Base-by-base conservation (phyloP, 2,888 invertebrate species). In the Lysandra bellargus region DNA sequence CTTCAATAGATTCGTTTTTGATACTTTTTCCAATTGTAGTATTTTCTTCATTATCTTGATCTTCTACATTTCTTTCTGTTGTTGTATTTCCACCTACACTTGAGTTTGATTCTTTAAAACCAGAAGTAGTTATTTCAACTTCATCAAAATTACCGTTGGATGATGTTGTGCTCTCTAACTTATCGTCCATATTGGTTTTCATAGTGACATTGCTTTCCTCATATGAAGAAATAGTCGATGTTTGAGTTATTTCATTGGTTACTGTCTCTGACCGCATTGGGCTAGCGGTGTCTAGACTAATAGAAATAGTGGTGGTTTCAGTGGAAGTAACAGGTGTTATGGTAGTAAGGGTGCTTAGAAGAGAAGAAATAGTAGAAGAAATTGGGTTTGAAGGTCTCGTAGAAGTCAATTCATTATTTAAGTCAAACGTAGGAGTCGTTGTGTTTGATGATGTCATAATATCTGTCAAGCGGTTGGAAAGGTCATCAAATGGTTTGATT, bases 401-500 rank as follows among this genome's bases (percentile, higher is more conserved):
- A 76, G 17, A 33, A 76, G 76, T 76, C 76, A 57, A 57, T 57
- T 57, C 57, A 76, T 76, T 57, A 17, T 79, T 83, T 78, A 44
- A 72, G 80, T 83, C 83, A 79, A 84, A 84, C 78, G 85, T 80
- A 79, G 83, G 83, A 78, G 85, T 81, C 84, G 86, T 87, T 83
- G 90, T 57, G 7, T 5, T 76, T 33, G 76, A 53, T 30, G 49
- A 53, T 57, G 76, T 76, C 76, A 57, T 76, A 33, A 76, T 60
- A 30, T 79, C 74, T 75, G 60, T 88, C 83, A 93, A 88, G 81
- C 93, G 89, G 82, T 87, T 85, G 61, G 93, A 93, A 78, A 86
- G 88, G 73, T 88, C 87, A 79, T 86, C 88, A 53, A 89, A 84
- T 82, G 88, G 86, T 81, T 83, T 87, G 44, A 89, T 84, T 79